Base-by-base conservation (phyloP, 2,113 vertebrate species). In the Apeltes quadracus region DNA sequence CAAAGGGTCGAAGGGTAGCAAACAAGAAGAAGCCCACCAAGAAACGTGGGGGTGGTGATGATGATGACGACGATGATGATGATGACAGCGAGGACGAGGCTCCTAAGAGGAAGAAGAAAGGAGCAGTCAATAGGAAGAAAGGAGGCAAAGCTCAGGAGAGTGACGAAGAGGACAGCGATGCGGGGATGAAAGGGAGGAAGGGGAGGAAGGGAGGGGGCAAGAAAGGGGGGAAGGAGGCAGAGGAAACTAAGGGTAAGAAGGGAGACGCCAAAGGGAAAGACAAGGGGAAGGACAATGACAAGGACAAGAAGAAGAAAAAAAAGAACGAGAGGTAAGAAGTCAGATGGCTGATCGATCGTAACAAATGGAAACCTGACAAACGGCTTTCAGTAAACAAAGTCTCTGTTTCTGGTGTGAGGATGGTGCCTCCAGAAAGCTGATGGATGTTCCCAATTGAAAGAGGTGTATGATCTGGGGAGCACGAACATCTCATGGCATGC, bases 71-170 rank as follows among this genome's bases (percentile, higher is more conserved):
- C 38, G 85, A 78, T 0, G 86, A 76, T 1, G 84, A 86, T 0
- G 88, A 92, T n/a, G 93, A 91, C 34, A 93, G 90, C 0, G 84
- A 90, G 0, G 84, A 92, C 2, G 92, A 92, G 36, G 87, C 66
- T 34, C 88, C 22, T 25, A 86, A 59, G 36, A 83, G 48, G 72
- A 90, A 78, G 57, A 56, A 55, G 16, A 87, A 90, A 69, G 88
- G 69, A n/a, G 87, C 80, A 15, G 85, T 76, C 20, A 87, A 71
- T 18, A 91, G 78, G 67, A 92, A 76, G 63, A 81, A 81, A 83
- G 85, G 89, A 38, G 79, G 80, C 58, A 88, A 91, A 72, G 83
- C 83, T 11, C 75, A 78, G 51, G 88, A 82, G 10, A 89, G 79
- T 2, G 89, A 88, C 6, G 84, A 88, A 4, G 86, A 89, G 15